Percentiles rank a stretch among this genome's conserved stretches.
phyloP scores from a whole-genome alignment of 2,888 invertebrate species.

The Lithophane leautieri region DNA sequence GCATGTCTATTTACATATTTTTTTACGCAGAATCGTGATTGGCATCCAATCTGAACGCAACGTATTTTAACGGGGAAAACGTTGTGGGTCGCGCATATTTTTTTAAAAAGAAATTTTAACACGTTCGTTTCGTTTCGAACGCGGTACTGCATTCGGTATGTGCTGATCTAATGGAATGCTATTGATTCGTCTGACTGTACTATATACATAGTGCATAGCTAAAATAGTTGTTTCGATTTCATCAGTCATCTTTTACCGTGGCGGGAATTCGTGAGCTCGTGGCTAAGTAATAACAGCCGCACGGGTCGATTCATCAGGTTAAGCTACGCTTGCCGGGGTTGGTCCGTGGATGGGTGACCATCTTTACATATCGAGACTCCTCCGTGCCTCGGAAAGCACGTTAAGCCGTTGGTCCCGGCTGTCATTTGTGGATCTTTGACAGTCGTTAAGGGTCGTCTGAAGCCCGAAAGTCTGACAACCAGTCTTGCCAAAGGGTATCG shows the following conservation, averaged over 20 bases:
- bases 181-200: constrained; percentile 64
- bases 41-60: constrained; percentile 30
- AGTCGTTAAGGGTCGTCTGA: too few species aligned
- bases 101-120: constrained; percentile 20
- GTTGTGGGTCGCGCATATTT: neutral
- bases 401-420: too few species aligned
- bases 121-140: constrained; percentile 28
- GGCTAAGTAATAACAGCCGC: too few species aligned
- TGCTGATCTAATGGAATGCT: constrained; percentile 61
- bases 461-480: too few species aligned
- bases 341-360: too few species aligned
- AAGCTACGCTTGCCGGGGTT: too few species aligned
- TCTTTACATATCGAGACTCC: too few species aligned
- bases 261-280: too few species aligned
- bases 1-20: neutral
- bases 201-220: neutral
- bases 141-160: constrained; percentile 31
- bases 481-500: too few species aligned
- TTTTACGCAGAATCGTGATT: constrained; percentile 24
- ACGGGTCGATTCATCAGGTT: too few species aligned
- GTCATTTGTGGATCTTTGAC: too few species aligned
- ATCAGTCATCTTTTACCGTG: neutral
- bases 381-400: too few species aligned
- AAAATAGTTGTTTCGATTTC: constrained; percentile 5
- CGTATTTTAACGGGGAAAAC: constrained; percentile 38